Percentiles rank a stretch among this genome's conserved stretches.
These are phyloP conservation scores for Mesoligia furuncula DNA, from an alignment of 2,888 invertebrate species.

Conservation along the genomic window DNA sequence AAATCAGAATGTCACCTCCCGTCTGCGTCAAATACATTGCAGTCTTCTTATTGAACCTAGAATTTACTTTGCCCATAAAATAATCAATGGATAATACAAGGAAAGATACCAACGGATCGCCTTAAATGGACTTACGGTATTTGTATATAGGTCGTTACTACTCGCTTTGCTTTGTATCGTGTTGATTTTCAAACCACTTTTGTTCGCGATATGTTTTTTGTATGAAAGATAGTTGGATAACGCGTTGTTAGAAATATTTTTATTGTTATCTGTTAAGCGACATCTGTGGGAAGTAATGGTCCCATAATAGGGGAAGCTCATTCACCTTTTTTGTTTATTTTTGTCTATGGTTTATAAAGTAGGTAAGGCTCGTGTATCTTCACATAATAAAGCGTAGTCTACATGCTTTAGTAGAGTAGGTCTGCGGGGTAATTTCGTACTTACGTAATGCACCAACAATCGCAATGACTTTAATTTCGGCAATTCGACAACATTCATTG, in stretches of 20 bases:
- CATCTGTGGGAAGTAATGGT: slow-evolving; percentile 66
- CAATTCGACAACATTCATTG: neutral
- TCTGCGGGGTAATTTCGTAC: neutral
- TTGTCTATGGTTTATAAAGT: slow-evolving; percentile 5
- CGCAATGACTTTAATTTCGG: neutral
- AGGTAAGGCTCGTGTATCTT: neutral
- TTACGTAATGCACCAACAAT: neutral
- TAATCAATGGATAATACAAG: slow-evolving; percentile 70
- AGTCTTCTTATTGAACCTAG: slow-evolving; percentile 52
- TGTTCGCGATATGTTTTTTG: slow-evolving; percentile 82
- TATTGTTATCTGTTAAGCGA: slow-evolving; percentile 68
- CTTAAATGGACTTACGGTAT: slow-evolving; percentile 75
- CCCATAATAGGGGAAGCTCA: slow-evolving; percentile 43
- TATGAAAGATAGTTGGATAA: slow-evolving; percentile 70
- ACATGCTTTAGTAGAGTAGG: neutral
- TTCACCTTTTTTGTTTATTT: slow-evolving; percentile 43
- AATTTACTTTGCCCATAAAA: slow-evolving; percentile 26
- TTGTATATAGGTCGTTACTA: slow-evolving; percentile 82
- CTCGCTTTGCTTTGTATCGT: slow-evolving; percentile 82
- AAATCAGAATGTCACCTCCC: slow-evolving; percentile 72
- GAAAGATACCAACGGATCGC: slow-evolving; percentile 58
- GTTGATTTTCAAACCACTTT: slow-evolving; percentile 87
- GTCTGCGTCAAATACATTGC: slow-evolving; percentile 72
- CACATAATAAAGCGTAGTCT: neutral
- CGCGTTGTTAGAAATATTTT: slow-evolving; percentile 65